Percentiles rank a stretch among this genome's conserved stretches.
Evolutionary conservation across 2,797 vertebrate genomes (phyloP).

Genomic region (Taeniopygia guttata): DNA sequence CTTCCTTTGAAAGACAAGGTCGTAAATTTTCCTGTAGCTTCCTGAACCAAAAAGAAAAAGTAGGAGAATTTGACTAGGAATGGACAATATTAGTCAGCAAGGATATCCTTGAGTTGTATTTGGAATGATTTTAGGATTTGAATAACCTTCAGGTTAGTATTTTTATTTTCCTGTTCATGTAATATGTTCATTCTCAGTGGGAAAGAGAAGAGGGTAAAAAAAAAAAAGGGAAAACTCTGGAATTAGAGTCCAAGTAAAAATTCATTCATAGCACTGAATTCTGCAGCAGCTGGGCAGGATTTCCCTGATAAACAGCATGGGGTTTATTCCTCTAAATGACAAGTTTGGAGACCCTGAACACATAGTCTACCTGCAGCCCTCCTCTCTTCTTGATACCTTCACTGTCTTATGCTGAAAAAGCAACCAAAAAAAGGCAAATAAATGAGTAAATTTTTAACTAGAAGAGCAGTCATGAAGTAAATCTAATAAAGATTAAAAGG

Average conservation of each 20-base stretch:
- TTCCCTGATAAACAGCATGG: background rate
- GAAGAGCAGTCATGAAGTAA: background rate
- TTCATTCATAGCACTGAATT: background rate
- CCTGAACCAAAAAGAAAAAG: background rate
- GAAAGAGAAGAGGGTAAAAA: fast-evolving
- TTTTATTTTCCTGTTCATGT: background rate
- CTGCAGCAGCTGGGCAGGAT: background rate
- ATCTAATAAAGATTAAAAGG: background rate
- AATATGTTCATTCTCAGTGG: background rate
- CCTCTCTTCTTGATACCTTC: background rate
- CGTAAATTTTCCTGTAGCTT: background rate
- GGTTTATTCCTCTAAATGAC: background rate
- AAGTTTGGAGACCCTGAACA: background rate
- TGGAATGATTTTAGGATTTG: background rate
- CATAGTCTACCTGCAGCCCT: background rate
- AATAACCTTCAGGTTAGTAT: background rate
- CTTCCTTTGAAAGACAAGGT: background rate
- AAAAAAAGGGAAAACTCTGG: background rate
- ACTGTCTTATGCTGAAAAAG: background rate
- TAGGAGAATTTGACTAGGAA: background rate
- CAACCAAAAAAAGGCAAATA: background rate
- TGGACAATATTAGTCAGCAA: background rate
- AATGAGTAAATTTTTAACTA: background rate
- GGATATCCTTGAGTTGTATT: background rate
- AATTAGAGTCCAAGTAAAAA: background rate